Percentiles rank a stretch among this genome's conserved stretches.
phyloP scores from a whole-genome alignment of 2,113 vertebrate species.

The Entomyzon cyanotis region DNA sequence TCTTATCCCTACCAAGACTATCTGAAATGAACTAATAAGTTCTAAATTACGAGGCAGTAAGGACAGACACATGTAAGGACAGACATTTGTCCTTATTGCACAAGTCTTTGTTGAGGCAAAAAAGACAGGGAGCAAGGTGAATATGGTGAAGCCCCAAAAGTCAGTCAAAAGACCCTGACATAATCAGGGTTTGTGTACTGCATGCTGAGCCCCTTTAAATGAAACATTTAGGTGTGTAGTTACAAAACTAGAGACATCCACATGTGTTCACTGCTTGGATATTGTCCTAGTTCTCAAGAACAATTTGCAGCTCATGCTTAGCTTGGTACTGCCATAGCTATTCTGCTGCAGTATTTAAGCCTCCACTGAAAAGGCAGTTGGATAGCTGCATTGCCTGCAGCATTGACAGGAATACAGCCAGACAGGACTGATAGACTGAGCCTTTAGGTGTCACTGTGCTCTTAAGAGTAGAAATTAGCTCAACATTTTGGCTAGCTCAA shows the following conservation, averaged over 20 bases:
- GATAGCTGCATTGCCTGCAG: not conserved
- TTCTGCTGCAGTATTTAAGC: not conserved
- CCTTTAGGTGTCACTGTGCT: constrained; percentile 48
- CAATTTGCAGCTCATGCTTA: not conserved
- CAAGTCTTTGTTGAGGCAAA: not conserved
- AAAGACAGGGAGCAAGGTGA: not conserved
- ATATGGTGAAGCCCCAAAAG: not conserved
- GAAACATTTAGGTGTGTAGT: not conserved
- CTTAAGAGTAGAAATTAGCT: not conserved
- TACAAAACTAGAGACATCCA: not conserved
- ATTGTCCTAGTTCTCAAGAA: not conserved
- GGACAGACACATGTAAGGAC: not conserved
- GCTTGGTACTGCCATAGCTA: not conserved
- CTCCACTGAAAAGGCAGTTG: not conserved
- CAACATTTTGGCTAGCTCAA: not conserved
- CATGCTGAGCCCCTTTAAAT: not conserved
- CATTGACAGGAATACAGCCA: not conserved
- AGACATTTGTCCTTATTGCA: not conserved
- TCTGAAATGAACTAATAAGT: not conserved
- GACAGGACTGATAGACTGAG: not conserved
- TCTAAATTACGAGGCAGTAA: not conserved
- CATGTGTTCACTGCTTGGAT: not conserved
- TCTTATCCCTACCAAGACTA: not conserved
- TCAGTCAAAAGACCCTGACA: not conserved
- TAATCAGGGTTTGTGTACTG: not conserved